Percentiles rank a stretch among this genome's conserved stretches.
Conservation (phyloP, 1,140 invertebrate genomes). For the Alviniconcha marisindica region DNA sequence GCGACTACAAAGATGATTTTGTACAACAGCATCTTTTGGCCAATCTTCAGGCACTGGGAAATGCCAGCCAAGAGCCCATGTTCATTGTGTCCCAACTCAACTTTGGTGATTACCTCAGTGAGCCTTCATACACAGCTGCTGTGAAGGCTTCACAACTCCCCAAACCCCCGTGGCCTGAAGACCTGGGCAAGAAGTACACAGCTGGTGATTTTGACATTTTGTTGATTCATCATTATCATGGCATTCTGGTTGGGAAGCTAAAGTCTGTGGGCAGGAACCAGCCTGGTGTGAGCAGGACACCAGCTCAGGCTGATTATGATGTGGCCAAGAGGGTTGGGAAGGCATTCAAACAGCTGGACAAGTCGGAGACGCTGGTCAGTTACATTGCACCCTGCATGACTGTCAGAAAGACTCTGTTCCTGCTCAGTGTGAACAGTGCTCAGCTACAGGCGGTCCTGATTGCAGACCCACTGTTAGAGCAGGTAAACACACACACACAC, state of each 20-base stretch:
- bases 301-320: background rate
- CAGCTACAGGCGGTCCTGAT: background rate
- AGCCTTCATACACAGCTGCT: conserved; percentile 1
- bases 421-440: background rate
- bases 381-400: background rate
- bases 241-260: background rate
- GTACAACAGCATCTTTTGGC: conserved; percentile 10
- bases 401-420: background rate
- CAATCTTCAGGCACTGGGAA: background rate
- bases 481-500: too few relatives aligned
- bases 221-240: conserved; percentile 1
- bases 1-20: background rate
- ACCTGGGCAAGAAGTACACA: background rate
- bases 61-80: background rate
- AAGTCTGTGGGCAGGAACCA: background rate
- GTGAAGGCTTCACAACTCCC: background rate
- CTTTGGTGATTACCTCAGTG: conserved; percentile 1
- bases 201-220: background rate
- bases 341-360: conserved; percentile 20
- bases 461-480: background rate
- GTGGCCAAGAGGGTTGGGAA: conserved; percentile 14
- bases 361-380: conserved; percentile 2
- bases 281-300: background rate
- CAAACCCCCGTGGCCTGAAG: background rate
- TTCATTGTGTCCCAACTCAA: conserved; percentile 13